Percentiles rank a stretch among this genome's conserved stretches.
phyloP scores from a whole-genome alignment of 2,888 invertebrate genomes.

The Meiosimyza platycephala region DNA sequence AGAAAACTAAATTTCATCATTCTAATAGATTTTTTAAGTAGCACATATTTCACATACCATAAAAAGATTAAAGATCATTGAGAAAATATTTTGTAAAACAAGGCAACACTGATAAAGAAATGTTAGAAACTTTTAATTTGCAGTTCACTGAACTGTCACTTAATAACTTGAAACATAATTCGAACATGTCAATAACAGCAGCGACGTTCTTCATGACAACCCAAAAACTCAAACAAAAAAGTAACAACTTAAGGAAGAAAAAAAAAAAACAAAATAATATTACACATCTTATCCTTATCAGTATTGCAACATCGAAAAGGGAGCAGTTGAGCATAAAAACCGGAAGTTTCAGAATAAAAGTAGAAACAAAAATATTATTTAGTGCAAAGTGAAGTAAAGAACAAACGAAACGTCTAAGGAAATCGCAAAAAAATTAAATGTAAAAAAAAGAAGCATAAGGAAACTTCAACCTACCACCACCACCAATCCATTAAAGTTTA shows the following conservation, averaged over 20 bases:
- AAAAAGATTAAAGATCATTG: no score
- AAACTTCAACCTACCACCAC: conserved; percentile 3
- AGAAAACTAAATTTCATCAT: no score
- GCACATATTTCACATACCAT: no score
- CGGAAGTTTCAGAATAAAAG: no score
- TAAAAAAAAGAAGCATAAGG: conserved; percentile 20
- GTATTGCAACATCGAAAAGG: neutral
- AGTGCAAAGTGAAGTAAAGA: no score
- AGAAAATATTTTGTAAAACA: no score
- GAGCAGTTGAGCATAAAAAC: no score
- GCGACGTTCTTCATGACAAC: conserved; percentile 27
- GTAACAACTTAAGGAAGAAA: conserved; percentile 26
- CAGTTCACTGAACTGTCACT: conserved; percentile 63
- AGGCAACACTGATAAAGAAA: neutral
- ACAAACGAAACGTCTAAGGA: no score
- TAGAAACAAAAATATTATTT: no score
- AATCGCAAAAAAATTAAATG: neutral
- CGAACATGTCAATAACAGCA: conserved; percentile 63
- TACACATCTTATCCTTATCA: conserved; percentile 1
- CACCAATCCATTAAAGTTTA: neutral
- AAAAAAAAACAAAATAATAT: neutral
- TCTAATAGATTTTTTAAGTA: no score
- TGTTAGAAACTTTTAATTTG: conserved; percentile 45
- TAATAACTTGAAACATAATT: conserved; percentile 61
- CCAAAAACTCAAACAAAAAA: neutral